Evolutionary conservation across 2,113 vertebrate species (phyloP).

Genomic region (Atrichornis clamosus): DNA sequence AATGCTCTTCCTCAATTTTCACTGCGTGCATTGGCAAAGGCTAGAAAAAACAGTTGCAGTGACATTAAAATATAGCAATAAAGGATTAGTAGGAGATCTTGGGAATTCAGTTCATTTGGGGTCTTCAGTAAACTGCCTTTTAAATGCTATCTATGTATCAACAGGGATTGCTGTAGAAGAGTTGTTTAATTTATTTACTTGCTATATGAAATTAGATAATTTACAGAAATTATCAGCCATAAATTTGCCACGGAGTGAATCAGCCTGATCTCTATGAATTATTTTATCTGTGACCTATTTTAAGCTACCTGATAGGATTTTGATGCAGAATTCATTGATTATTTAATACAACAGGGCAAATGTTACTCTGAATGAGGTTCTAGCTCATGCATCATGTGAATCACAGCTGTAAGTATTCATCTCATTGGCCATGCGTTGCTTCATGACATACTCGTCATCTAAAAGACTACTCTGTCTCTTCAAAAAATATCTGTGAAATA

Average conservation of each 20-base stretch:
- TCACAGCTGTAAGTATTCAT: neutral
- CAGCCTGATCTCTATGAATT: constrained; percentile 31
- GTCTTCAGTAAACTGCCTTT: constrained; percentile 26
- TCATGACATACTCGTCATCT: neutral
- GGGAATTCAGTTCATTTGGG: constrained; percentile 24
- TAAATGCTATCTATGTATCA: constrained; percentile 17
- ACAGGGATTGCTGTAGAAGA: neutral
- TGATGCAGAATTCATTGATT: constrained; percentile 60
- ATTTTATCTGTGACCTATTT: constrained; percentile 43
- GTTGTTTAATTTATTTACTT: constrained; percentile 61
- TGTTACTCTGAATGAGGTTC: neutral
- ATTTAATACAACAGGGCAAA: constrained; percentile 60
- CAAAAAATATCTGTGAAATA: constrained; percentile 17
- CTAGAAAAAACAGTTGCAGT: neutral
- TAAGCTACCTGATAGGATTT: constrained; percentile 48
- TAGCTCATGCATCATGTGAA: neutral
- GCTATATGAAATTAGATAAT: constrained; percentile 56
- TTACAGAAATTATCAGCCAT: constrained; percentile 42
- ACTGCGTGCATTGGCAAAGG: neutral
- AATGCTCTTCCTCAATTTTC: neutral
- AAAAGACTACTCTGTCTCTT: neutral
- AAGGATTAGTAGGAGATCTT: neutral
- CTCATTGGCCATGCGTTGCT: neutral
- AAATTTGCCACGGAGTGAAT: constrained; percentile 41
- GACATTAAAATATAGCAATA: neutral